Conservation (phyloP, 2,888 invertebrate species). For the Pristionchus exspectatus region DNA sequence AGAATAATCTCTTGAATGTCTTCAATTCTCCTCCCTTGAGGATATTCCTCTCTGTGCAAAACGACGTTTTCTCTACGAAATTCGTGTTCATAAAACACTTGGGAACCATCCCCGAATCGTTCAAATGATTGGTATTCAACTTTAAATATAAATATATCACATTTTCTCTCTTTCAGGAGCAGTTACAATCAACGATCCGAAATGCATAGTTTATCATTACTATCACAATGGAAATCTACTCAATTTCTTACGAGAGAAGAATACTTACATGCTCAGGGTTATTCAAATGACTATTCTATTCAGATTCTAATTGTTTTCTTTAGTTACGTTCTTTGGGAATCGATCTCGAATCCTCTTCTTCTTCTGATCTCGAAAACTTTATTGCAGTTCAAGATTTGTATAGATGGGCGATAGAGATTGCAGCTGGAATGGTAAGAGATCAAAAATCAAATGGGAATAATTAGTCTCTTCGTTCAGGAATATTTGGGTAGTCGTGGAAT, state of each 20-base stretch:
- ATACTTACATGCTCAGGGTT: slow-evolving; percentile 35
- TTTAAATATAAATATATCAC: neutral
- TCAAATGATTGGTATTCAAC: slow-evolving; percentile 21
- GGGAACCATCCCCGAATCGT: slow-evolving; percentile 41
- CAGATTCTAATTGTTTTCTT: neutral
- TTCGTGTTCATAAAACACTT: slow-evolving; percentile 29
- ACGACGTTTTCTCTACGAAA: slow-evolving; percentile 39
- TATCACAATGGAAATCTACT: slow-evolving; percentile 45
- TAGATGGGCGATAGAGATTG: slow-evolving; percentile 52
- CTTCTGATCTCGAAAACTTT: slow-evolving; percentile 43
- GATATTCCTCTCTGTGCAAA: slow-evolving; percentile 29
- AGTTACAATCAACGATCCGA: slow-evolving; percentile 40
- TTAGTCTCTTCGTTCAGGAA: slow-evolving; percentile 9
- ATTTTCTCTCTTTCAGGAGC: neutral
- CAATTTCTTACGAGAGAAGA: slow-evolving; percentile 13
- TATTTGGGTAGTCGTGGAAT: slow-evolving; percentile 29
- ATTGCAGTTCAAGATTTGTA: slow-evolving; percentile 51
- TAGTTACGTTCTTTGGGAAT: slow-evolving; percentile 46
- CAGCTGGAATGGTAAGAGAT: slow-evolving; percentile 48
- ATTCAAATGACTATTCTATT: neutral
- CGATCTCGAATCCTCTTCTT: slow-evolving; percentile 44
- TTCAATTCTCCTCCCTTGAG: neutral
- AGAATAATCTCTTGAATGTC: neutral
- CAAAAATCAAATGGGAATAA: neutral
- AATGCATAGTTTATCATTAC: slow-evolving; percentile 43